Evolutionary conservation across 2,888 invertebrate genomes (phyloP), one percentile per base, ranked within the genome.

Genomic region (Phragmatobia fuliginosa): DNA sequence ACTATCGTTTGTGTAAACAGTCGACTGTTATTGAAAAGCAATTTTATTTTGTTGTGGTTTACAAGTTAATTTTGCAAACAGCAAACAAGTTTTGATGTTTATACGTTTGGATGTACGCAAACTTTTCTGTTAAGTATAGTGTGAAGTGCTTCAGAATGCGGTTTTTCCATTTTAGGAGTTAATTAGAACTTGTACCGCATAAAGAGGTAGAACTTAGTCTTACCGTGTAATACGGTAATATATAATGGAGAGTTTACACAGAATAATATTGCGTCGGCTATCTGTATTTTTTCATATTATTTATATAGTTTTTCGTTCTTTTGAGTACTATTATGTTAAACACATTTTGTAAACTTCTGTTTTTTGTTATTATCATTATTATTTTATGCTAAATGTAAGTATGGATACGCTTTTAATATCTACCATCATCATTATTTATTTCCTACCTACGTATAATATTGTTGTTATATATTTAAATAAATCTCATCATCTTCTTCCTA

Each of bases 1-100:
- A 68, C 56, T 56, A 25, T 25, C 56, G 56, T 64, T 76, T 71
- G 28, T 76, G 74, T 71, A 74, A 73, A 76, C 78, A 75, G 65
- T 52, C 58, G 61, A 63, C 36, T 61, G 74, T 68, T 71, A 81
- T 80, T 80, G 80, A 79, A 79, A 82, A 80, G 70, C 67, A 73
- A 80, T 82, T 80, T 70, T 68, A 67, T 69, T 82, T 70, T 66
- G 33, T 63, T 41, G 32, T 14, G 25, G 28, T 70, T 70, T 8
- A 25, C 16, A 49, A 36, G 36, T 68, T 64, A 64, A 25, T 59
- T 62, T 58, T 68, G 62, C 2, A 62, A 68, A 63, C 4, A 45
- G 45, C 28, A 68, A 63, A 63, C 56, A 68, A 62, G 31, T 62
- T 67, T 67, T 3, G 8, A 33, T 1, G n/a, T 11, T 14, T 41